phyloP scores from a whole-genome alignment of 2,888 invertebrate species.

The Macrosiphum euphorbiae region DNA sequence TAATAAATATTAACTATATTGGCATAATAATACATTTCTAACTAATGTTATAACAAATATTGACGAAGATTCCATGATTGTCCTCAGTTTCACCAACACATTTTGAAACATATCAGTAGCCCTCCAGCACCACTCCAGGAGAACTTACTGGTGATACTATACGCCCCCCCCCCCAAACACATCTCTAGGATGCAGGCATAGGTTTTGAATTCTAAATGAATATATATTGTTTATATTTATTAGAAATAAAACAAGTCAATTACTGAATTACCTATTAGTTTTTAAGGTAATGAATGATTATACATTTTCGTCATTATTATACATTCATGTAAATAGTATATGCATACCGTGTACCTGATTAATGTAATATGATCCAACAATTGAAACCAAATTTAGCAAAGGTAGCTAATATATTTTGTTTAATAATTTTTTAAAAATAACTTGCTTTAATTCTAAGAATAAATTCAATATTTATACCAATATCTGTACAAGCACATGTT shows the following conservation, averaged over 20 bases:
- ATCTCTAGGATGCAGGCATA: neutral
- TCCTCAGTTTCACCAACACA: neutral
- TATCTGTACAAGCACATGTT: neutral
- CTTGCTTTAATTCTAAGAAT: neutral
- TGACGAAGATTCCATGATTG: neutral
- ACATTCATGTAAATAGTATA: neutral
- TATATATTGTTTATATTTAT: neutral
- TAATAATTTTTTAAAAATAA: neutral
- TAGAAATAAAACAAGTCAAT: too few relatives aligned
- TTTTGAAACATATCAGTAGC: too few relatives aligned
- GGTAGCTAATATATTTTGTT: neutral
- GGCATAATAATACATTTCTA: neutral
- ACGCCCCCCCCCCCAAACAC: too few relatives aligned
- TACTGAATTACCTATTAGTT: neutral
- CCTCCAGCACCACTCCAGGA: too few relatives aligned
- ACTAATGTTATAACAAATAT: neutral
- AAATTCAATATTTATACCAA: neutral
- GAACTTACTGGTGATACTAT: too few relatives aligned
- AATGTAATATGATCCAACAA: conserved; percentile 1
- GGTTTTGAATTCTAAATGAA: neutral
- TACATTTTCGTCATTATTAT: neutral
- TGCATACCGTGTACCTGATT: neutral
- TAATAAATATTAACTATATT: neutral
- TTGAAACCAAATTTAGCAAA: neutral
- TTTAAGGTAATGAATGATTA: neutral